These are phyloP conservation scores for Thera obeliscata DNA, from an alignment of 2,888 invertebrate species.

Conservation along the genomic window DNA sequence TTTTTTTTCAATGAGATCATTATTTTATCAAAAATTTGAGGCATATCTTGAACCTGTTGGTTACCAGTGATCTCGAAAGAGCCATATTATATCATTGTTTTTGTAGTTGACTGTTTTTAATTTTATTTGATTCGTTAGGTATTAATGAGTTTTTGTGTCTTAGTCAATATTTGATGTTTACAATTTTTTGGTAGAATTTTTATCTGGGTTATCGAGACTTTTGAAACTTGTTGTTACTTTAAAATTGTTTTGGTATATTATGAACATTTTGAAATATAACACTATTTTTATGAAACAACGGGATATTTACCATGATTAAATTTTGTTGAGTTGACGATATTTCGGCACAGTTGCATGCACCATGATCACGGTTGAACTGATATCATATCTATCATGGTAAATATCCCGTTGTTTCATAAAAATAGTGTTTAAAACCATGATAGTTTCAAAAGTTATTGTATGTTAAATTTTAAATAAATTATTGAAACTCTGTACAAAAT, in stretches of 20 bases:
- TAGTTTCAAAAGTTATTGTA: no score
- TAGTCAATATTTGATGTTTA: conserved; percentile 45
- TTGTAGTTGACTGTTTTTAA: conserved; percentile 57
- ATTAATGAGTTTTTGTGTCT: conserved; percentile 33
- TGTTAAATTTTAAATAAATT: neutral
- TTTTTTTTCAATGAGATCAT: neutral
- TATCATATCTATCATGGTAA: no score
- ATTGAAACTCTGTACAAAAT: conserved; percentile 4
- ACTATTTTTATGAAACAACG: no score
- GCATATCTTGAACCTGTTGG: conserved; percentile 38
- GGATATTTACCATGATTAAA: no score
- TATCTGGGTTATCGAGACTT: conserved; percentile 5
- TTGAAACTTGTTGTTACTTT: neutral
- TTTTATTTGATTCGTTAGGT: conserved; percentile 53
- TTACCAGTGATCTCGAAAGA: conserved; percentile 52
- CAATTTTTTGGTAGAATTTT: conserved; percentile 13
- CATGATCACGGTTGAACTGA: no score
- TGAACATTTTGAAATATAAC: neutral
- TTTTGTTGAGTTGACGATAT: no score
- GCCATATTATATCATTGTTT: conserved; percentile 50
- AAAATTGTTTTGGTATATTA: neutral
- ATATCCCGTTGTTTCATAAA: no score
- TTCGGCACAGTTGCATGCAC: no score
- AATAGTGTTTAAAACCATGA: no score
- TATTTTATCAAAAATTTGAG: conserved; percentile 25